A percentile compares a stretch with the other conserved stretches of the same genome.
phyloP scores from a whole-genome alignment of 2,888 invertebrate species.

The Heteromurus nitidus region DNA sequence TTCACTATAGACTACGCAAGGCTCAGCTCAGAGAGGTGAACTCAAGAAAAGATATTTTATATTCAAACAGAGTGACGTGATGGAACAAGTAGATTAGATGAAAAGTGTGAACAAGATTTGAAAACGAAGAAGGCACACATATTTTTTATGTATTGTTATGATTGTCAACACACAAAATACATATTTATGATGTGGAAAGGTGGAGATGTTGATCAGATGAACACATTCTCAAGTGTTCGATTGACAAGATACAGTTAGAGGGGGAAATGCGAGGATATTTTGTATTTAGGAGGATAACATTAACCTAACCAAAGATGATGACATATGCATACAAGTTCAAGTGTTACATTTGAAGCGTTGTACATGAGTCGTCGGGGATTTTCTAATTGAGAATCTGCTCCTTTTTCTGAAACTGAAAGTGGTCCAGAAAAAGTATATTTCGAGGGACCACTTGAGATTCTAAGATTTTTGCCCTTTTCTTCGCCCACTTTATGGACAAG shows the following conservation, averaged over 20 bases:
- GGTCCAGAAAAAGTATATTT: slow-evolving; percentile 24
- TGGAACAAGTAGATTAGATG: slow-evolving; percentile 46
- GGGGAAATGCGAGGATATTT: too few species aligned
- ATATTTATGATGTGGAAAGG: slow-evolving; percentile 43
- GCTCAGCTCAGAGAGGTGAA: background rate
- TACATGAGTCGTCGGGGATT: too few species aligned
- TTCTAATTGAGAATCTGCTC: slow-evolving; percentile 8
- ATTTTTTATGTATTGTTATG: background rate
- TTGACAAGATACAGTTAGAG: too few species aligned
- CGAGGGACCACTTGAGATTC: slow-evolving; percentile 26
- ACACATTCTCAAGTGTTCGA: slow-evolving; percentile 39
- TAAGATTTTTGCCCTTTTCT: slow-evolving; percentile 22
- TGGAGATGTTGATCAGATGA: slow-evolving; percentile 49
- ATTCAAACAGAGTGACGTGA: background rate
- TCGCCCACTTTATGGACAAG: slow-evolving; percentile 34
- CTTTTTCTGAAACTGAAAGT: slow-evolving; percentile 44
- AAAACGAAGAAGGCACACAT: background rate
- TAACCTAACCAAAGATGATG: too few species aligned
- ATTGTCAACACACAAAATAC: slow-evolving; percentile 9
- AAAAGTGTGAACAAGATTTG: slow-evolving; percentile 38
- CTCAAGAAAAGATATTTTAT: background rate
- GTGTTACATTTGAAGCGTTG: too few species aligned
- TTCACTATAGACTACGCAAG: background rate
- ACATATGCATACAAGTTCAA: too few species aligned
- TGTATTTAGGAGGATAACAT: too few species aligned